Percentiles rank a stretch among this genome's conserved stretches.
These are phyloP conservation scores for Drosophila fungiperda DNA, from an alignment of 2,888 invertebrate species.

Conservation along the genomic window DNA sequence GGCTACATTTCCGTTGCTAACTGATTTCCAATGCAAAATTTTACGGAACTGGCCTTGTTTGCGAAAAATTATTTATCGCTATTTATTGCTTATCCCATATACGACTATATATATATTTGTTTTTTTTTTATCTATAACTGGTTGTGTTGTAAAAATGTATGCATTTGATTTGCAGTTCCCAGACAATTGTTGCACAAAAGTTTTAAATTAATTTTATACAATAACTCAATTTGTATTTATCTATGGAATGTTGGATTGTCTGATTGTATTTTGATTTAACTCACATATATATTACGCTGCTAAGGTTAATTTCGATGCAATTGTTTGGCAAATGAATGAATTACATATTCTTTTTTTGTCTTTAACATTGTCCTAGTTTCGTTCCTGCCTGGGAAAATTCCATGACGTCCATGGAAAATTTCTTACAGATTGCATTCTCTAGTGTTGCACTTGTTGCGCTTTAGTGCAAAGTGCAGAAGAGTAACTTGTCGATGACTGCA, in stretches of 20 bases:
- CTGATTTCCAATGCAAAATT: slow-evolving; percentile 65
- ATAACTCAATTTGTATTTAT: slow-evolving; percentile 18
- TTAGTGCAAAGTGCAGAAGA: slow-evolving; percentile 70
- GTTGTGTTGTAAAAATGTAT: slow-evolving; percentile 23
- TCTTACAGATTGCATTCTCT: slow-evolving; percentile 20
- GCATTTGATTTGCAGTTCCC: slow-evolving; percentile 28
- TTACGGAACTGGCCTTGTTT: slow-evolving; percentile 72
- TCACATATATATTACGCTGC: neutral
- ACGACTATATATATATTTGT: neutral
- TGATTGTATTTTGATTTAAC: neutral
- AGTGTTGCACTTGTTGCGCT: slow-evolving; percentile 73
- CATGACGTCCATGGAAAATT: slow-evolving; percentile 70
- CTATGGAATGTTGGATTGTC: slow-evolving; percentile 24
- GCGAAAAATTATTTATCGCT: slow-evolving; percentile 3
- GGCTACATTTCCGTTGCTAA: slow-evolving; percentile 71
- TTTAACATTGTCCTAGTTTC: slow-evolving; percentile 72
- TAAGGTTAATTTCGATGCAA: slow-evolving; percentile 15
- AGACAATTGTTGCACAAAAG: slow-evolving; percentile 39
- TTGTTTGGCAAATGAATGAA: slow-evolving; percentile 10
- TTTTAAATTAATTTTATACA: slow-evolving; percentile 15
- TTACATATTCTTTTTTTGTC: neutral
- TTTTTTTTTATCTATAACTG: slow-evolving; percentile 15
- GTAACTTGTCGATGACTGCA: slow-evolving; percentile 11
- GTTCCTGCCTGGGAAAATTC: slow-evolving; percentile 49
- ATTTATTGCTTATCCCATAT: slow-evolving; percentile 19